Evolutionary conservation across 2,113 vertebrate species (phyloP).

Genomic region (Platysteira castanea): DNA sequence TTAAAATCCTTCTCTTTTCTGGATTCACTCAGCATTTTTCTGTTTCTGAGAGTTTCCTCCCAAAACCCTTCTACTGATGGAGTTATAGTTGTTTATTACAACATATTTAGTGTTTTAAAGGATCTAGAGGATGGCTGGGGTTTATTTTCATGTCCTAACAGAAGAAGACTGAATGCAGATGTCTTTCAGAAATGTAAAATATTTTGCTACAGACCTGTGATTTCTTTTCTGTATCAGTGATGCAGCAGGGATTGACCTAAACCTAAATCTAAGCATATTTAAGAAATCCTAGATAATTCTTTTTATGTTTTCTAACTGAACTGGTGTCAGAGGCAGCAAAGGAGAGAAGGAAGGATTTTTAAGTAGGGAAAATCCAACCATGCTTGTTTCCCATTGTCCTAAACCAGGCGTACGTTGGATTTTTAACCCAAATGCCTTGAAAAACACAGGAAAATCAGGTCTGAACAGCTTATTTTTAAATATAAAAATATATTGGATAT

Average conservation of each 20-base stretch:
- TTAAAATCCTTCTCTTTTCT: neutral
- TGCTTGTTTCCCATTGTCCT: rapidly evolving
- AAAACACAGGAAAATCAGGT: neutral
- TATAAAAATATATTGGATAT: rapidly evolving
- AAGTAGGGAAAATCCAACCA: neutral
- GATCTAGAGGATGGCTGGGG: neutral
- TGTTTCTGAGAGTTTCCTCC: neutral
- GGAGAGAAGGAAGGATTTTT: neutral
- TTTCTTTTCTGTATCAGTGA: neutral
- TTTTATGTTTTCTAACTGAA: neutral
- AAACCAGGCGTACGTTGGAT: neutral
- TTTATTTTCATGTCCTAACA: neutral
- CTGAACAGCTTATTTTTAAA: neutral
- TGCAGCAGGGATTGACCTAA: neutral
- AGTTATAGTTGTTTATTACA: neutral
- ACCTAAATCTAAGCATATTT: neutral
- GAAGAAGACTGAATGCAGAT: neutral
- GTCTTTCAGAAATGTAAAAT: neutral
- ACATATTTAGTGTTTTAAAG: neutral
- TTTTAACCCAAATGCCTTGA: neutral
- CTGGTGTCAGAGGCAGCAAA: neutral
- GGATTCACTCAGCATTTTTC: neutral
- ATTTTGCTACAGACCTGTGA: neutral
- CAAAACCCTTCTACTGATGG: neutral
- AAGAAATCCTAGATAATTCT: neutral